Evolutionary conservation across 2,113 vertebrate genomes (phyloP), one percentile per base, ranked within the genome.

Genomic region (Peucedramus taeniatus): DNA sequence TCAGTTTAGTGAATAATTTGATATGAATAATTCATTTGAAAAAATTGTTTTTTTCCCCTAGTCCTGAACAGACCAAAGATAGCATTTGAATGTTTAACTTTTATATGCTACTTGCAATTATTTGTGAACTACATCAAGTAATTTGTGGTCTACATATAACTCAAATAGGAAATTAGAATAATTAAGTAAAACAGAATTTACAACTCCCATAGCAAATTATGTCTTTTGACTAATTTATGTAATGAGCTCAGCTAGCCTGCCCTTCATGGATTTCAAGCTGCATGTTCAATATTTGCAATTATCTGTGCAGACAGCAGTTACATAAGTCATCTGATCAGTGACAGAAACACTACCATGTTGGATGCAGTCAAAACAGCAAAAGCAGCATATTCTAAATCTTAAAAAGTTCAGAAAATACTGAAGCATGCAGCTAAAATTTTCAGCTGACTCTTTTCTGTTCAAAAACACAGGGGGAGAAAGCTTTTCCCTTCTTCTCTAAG

Each of bases 201-300:
- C 42, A 89, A 86, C n/a, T 93, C 88, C 47, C 31, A n/a, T n/a
- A 66, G 64, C 63, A 95, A 96, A 90, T 89, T 87, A 70, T 75
- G 28, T 78, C 56, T 94, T 95, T 84, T 91, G 69, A 92, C 80
- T 95, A 94, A 94, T 94, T 91, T 93, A 96, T 92, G 31, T 94
- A 92, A 95, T 71, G 44, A 94, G 17, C 56, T 91, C 72, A 89
- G 68, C 80, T 68, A 51, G 37, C 65, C 50, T 92, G 87, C 49
- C 91, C 87, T 95, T 94, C 83, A 89, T 87, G 93, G 87, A 94
- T 94, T 96, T 97, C 87, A 92, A 92, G 87, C 89, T 89, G 83
- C 77, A 89, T 95, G 89, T 87, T 95, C 95, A 94, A 94, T 97
- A 97, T 95, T 87, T 87, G 64, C 87, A 96, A 91, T 95, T 89